Conservation (phyloP, 30 jellyfish, hydroid and myxozoan genomes). For the Cassiopea xamachana region DNA sequence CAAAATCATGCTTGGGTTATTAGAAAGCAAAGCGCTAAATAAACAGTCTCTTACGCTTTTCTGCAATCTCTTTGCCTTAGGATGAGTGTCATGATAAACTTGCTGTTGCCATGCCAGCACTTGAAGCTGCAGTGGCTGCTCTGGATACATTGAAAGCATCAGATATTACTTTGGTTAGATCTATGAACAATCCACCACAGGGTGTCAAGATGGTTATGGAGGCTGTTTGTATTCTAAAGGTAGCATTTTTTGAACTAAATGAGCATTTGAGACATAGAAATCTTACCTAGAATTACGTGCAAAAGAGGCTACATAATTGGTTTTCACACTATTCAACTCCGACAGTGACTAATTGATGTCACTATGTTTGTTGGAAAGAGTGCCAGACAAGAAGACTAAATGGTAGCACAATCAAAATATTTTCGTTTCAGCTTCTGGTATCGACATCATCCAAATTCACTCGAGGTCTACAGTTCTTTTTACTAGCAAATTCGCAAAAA, state of each 20-base stretch:
- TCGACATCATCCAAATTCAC: no score
- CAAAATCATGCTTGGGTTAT: no score
- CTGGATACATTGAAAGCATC: slow-evolving; percentile 64
- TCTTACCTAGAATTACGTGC: background rate
- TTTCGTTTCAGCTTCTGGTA: no score
- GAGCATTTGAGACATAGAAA: background rate
- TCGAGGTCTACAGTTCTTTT: no score
- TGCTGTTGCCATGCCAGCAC: slow-evolving; percentile 74
- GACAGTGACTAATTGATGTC: no score
- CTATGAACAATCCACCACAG: slow-evolving; percentile 61
- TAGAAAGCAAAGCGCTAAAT: no score
- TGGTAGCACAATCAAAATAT: no score
- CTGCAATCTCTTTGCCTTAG: background rate
- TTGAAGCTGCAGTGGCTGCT: slow-evolving; percentile 58
- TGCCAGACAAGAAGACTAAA: no score
- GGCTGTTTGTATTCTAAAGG: slow-evolving; percentile 74
- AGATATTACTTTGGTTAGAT: slow-evolving; percentile 51
- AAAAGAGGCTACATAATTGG: background rate
- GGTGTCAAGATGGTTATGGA: slow-evolving; percentile 81
- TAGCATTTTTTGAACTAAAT: background rate
- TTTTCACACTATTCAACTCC: no score
- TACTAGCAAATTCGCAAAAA: no score
- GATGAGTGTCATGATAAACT: slow-evolving; percentile 72
- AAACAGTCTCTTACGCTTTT: no score
- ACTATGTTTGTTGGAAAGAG: no score